A percentile compares a stretch with the other conserved stretches of the same genome.
Conservation (phyloP, 2,888 invertebrate genomes). For the Eupithecia tripunctaria region DNA sequence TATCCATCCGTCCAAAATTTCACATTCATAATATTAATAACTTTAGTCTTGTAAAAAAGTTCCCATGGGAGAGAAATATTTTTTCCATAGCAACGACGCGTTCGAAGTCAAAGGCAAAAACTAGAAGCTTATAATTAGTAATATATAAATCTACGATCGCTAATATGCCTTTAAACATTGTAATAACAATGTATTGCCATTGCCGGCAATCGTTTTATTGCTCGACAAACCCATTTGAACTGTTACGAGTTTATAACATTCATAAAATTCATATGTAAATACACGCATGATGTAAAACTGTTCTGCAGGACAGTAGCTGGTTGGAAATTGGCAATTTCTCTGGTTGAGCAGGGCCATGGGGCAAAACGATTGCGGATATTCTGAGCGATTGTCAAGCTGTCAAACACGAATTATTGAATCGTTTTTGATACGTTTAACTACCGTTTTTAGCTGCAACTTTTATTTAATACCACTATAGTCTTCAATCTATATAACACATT, state of each 20-base stretch:
- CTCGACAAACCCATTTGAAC: slow-evolving; percentile 1
- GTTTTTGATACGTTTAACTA: not conserved
- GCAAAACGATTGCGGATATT: not conserved
- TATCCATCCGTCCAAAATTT: too few relatives aligned
- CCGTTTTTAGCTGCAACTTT: not conserved
- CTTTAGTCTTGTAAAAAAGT: too few relatives aligned
- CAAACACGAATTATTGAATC: not conserved
- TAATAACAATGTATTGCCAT: not conserved
- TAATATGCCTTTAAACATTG: not conserved
- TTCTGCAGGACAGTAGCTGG: slow-evolving; percentile 39
- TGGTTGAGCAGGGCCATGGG: not conserved
- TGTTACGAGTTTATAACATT: slow-evolving; percentile 7
- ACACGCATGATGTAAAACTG: slow-evolving; percentile 18
- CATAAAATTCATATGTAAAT: slow-evolving; percentile 19
- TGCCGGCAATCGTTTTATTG: slow-evolving; percentile 2
- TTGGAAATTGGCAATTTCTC: slow-evolving; percentile 78
- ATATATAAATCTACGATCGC: not conserved
- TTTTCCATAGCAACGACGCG: too few relatives aligned
- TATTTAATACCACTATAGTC: not conserved
- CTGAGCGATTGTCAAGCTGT: not conserved
- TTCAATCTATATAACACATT: too few relatives aligned
- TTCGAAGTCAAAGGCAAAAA: too few relatives aligned
- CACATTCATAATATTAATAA: too few relatives aligned
- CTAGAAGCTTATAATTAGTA: too few relatives aligned
- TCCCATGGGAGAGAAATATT: too few relatives aligned